These are phyloP conservation scores for Acanthosepion esculentum DNA, from an alignment of 2,888 invertebrate genomes.

Conservation along the genomic window DNA sequence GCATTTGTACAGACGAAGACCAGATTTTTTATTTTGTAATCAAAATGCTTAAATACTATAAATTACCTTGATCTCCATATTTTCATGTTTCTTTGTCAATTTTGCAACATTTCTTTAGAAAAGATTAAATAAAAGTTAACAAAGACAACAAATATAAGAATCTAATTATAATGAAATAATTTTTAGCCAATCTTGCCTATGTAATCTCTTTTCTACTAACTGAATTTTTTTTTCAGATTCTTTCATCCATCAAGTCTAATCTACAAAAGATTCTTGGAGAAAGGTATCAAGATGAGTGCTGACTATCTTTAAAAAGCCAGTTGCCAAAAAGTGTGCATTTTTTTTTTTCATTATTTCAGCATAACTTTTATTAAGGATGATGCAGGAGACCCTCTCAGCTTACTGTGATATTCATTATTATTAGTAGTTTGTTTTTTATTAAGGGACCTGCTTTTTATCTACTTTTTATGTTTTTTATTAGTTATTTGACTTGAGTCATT, in stretches of 20 bases:
- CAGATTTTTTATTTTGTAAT: too few species aligned
- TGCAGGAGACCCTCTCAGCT: neutral
- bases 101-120: too few species aligned
- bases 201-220: neutral
- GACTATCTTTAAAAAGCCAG: conserved; percentile 40
- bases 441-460: neutral
- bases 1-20: too few species aligned
- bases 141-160: too few species aligned
- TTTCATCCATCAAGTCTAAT: conserved; percentile 57
- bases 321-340: neutral
- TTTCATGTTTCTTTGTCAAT: too few species aligned
- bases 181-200: too few species aligned
- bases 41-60: too few species aligned
- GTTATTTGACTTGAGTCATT: too few species aligned
- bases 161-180: too few species aligned
- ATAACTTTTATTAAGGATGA: neutral
- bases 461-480: neutral
- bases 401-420: conserved; percentile 8
- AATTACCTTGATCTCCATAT: too few species aligned
- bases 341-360: too few species aligned
- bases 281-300: conserved; percentile 59
- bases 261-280: conserved; percentile 65
- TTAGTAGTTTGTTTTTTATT: neutral
- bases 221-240: conserved; percentile 58
- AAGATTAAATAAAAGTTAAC: too few species aligned